Conservation (phyloP, 2,888 invertebrate species). For the Coelinius sp. region DNA sequence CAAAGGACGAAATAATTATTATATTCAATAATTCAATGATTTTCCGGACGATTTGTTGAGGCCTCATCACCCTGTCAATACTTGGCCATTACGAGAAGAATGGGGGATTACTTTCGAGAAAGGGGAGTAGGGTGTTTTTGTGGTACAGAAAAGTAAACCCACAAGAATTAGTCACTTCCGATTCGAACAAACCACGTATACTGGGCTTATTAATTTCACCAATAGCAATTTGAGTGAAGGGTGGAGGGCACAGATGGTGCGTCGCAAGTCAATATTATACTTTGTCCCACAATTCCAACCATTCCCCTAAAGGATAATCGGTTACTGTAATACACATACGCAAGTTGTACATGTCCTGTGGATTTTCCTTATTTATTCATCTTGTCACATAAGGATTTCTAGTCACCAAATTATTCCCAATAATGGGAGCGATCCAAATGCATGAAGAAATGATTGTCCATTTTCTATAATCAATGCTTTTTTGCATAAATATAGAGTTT, state of each 20-base stretch:
- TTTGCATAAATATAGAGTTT: neutral
- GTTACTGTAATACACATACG: conserved; percentile 27
- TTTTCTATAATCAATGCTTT: neutral
- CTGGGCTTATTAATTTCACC: conserved; percentile 67
- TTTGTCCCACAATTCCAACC: conserved; percentile 55
- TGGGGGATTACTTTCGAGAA: conserved; percentile 30
- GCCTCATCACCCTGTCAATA: conserved; percentile 4
- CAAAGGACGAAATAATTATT: neutral
- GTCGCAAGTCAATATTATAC: conserved; percentile 65
- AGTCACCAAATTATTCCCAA: neutral
- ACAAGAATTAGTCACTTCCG: conserved; percentile 62
- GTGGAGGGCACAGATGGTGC: conserved; percentile 63
- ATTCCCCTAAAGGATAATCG: conserved; percentile 39
- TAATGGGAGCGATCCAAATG: too few species aligned
- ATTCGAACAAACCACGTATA: conserved; percentile 58
- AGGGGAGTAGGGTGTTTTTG: conserved; percentile 30
- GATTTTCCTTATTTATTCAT: neutral
- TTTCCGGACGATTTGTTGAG: conserved; percentile 23
- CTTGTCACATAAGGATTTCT: neutral
- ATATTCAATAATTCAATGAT: conserved; percentile 7
- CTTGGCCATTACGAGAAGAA: conserved; percentile 13
- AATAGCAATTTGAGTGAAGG: conserved; percentile 52
- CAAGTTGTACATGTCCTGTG: neutral
- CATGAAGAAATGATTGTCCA: neutral
- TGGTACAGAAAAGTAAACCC: conserved; percentile 46